A percentile compares a stretch with the other conserved stretches of the same genome.
These are phyloP conservation scores for Anguilla obscura DNA, from an alignment of 2,797 vertebrate genomes.

Conservation along the genomic window DNA sequence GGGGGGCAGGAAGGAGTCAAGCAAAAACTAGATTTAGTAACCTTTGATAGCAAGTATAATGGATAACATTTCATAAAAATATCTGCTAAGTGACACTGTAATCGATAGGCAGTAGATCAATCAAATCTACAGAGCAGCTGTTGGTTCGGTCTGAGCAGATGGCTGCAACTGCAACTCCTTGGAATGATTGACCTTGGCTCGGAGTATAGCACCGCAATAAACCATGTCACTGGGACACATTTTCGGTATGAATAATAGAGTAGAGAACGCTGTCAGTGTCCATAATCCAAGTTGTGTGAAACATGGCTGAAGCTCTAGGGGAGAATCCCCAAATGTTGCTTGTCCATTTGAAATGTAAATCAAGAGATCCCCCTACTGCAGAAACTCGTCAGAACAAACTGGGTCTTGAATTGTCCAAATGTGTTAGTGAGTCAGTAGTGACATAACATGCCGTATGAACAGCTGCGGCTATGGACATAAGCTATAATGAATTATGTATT, in stretches of 20 bases:
- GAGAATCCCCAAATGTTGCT: no score
- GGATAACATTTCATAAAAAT: not conserved
- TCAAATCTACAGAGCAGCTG: not conserved
- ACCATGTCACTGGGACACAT: not conserved
- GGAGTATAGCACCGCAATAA: not conserved
- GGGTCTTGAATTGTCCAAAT: no score
- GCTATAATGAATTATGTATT: no score
- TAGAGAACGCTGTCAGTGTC: not conserved
- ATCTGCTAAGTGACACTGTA: not conserved
- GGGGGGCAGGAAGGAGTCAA: not conserved
- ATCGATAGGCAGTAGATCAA: not conserved
- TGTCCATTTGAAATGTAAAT: no score
- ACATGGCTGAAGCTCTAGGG: not conserved
- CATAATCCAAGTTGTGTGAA: not conserved
- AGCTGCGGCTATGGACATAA: no score
- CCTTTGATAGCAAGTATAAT: not conserved
- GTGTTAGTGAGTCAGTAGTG: no score
- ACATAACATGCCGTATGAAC: no score
- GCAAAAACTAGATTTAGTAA: not conserved
- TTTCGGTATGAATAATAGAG: not conserved
- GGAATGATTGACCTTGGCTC: not conserved
- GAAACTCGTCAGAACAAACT: no score
- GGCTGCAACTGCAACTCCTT: not conserved
- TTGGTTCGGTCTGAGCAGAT: not conserved
- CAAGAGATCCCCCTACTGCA: no score